These are phyloP conservation scores for Drosophila sp. DNA, from an alignment of 1,140 invertebrate genomes.

Conservation along the genomic window DNA sequence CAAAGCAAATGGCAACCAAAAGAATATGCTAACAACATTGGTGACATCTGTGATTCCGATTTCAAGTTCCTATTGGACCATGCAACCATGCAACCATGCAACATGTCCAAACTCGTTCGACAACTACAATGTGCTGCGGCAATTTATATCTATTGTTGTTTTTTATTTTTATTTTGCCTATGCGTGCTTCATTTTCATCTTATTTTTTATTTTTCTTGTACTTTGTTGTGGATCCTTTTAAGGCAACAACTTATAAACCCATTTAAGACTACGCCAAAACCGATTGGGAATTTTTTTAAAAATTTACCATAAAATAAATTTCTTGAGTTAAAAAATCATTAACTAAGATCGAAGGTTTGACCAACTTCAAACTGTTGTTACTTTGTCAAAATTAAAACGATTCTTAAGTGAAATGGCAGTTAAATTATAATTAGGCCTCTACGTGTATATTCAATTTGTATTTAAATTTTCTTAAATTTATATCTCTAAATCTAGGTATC, in stretches of 20 bases:
- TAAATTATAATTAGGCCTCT: no score
- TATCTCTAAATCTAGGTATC: no score
- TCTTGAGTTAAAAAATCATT: no score
- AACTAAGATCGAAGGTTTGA: no score
- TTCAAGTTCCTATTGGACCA: neutral
- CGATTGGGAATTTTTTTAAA: slow-evolving; percentile 1
- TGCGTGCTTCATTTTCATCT: slow-evolving; percentile 2
- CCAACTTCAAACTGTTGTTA: no score
- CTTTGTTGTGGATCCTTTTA: slow-evolving; percentile 5
- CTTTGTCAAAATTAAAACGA: no score
- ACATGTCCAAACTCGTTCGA: slow-evolving; percentile 1
- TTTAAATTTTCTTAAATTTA: no score
- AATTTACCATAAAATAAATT: no score
- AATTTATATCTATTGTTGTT: neutral
- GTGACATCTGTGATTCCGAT: slow-evolving; percentile 32
- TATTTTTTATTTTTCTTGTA: neutral
- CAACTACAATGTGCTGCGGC: slow-evolving; percentile 6
- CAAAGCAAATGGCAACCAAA: slow-evolving; percentile 36
- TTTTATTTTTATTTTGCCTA: slow-evolving; percentile 2
- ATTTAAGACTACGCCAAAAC: neutral
- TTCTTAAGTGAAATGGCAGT: no score
- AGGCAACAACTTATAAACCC: neutral
- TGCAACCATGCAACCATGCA: neutral
- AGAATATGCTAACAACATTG: slow-evolving; percentile 31
- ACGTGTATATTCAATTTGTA: no score